phyloP scores from a whole-genome alignment of 2,797 vertebrate species.

The Lutjanus argentimaculatus region DNA sequence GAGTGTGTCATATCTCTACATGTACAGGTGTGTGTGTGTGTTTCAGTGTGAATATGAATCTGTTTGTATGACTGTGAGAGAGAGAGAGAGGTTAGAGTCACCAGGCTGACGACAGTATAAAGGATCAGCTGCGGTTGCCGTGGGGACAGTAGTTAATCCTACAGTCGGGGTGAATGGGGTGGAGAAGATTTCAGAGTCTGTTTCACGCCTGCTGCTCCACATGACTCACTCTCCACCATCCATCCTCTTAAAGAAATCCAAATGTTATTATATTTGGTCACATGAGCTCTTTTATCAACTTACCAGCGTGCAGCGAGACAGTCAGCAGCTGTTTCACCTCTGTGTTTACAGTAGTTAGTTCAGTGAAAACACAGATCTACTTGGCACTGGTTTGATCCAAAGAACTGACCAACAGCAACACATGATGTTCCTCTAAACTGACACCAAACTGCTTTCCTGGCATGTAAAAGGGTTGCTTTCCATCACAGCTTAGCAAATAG shows the following conservation, averaged over 20 bases:
- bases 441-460: neutral
- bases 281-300: slow-evolving; percentile 20
- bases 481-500: neutral
- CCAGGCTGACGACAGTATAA: slow-evolving; percentile 23
- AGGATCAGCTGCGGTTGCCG: slow-evolving; percentile 53
- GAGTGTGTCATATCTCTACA: neutral
- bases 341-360: slow-evolving; percentile 9
- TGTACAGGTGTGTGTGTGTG: neutral
- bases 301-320: neutral
- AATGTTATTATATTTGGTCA: slow-evolving; percentile 32
- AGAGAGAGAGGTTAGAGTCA: neutral
- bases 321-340: slow-evolving; percentile 6
- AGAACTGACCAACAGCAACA: neutral
- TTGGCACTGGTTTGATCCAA: neutral
- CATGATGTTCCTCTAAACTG: neutral
- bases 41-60: neutral
- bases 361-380: neutral
- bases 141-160: slow-evolving; percentile 67
- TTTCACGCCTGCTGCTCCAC: slow-evolving; percentile 46
- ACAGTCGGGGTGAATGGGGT: slow-evolving; percentile 33
- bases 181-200: slow-evolving; percentile 48
- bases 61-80: neutral
- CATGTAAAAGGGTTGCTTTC: neutral
- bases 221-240: slow-evolving; percentile 20
- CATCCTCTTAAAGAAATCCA: slow-evolving; percentile 19